Base-by-base conservation (phyloP, 2,888 invertebrate genomes). In the Allolobophora icterica region DNA sequence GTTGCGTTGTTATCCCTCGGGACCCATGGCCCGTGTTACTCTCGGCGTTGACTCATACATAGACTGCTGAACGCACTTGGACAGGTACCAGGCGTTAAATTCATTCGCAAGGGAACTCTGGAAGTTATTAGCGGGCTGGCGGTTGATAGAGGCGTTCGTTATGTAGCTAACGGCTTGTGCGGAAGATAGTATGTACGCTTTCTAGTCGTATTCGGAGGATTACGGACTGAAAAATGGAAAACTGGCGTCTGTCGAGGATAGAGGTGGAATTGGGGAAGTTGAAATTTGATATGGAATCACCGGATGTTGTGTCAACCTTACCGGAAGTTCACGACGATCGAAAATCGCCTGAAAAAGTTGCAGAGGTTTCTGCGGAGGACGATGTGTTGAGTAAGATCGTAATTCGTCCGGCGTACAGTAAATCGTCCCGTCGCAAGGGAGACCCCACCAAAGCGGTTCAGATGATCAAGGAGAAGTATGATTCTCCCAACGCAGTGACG, bases 391-490 rank as follows among this genome's bases (percentile, higher is more conserved):
- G 30, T 38, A 84, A 38, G 34, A 84, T 90, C 30, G 40, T 92
- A 3, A 90, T 92, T 89, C 84, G 89, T 19, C 91, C 92, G 6
- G 35, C 90, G 0, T 40, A 90, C 13, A 35, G 33, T 19, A 89
- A 90, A 21, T 40, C 90, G 30, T 91, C 91, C 24, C 58, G 84
- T 83, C 84, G 58, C 19, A 45, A 42, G n/a, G n/a, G 30, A 24
- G 38, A 83, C 38, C 17, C 84, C 21, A 84, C 93, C 52, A 93
- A 94, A 90, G 94, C 94, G 15, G 91, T 94, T 15, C 92, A 93
- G 45, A 92, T 93, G 91, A 93, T 95, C 71, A 93, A 93, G 13
- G 94, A 94, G 89, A 95, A 94, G 92, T 95, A 95, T 92, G 95
- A 95, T 84, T 94, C 94, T 3, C 92, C 94, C 1, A 94, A 93